Base-by-base conservation (phyloP, 2,888 invertebrate genomes). In the Pollenia amentaria region DNA sequence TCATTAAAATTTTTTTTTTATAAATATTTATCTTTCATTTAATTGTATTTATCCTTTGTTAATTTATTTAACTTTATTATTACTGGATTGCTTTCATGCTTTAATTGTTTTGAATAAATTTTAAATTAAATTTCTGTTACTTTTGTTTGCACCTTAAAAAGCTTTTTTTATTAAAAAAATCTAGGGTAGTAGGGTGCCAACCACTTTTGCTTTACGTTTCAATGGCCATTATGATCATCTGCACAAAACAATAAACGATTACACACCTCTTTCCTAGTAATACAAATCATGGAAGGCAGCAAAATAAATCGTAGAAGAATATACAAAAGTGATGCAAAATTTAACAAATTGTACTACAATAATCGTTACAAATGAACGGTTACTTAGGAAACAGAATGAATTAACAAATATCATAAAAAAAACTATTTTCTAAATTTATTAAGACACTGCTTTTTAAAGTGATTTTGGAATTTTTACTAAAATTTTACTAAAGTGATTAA, bases 101-200 rank as follows among this genome's bases (percentile, higher is more conserved):
- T 29, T 6, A 29, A 29, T 0, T 29, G 29, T 29, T 29, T 29
- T 4, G 6, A 29, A 29, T 29, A 29, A 29, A 29, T 29, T 29
- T 29, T 3, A 6, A 6, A 29, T 29, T 29, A 29, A 1, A 29
- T 29, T 29, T 29, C 29, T 29, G 29, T 29, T 29, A 29, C 6
- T 29, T 29, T 29, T 29, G 29, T 29, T 29, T 29, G 29, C 29
- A 29, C 4, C 29, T 29, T 29, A 29, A 29, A 29, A 29, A 29
- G 29, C 29, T 40, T 65, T 14, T 21, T 9, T 38, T 38, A 8
- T 29, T 60, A 7, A n/a, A 40, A 29, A 11, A 78, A 78, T 67
- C 67, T 78, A 40, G 78, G 78, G 48, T 60, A 78, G 67, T 78
- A 78, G 78, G 60, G 69, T 69, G 69, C 55, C 44, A 29, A 53